Percentiles rank a stretch among this genome's conserved stretches.
phyloP scores from a whole-genome alignment of 92 coral and sea anemone species.

The Porites cylindrica region DNA sequence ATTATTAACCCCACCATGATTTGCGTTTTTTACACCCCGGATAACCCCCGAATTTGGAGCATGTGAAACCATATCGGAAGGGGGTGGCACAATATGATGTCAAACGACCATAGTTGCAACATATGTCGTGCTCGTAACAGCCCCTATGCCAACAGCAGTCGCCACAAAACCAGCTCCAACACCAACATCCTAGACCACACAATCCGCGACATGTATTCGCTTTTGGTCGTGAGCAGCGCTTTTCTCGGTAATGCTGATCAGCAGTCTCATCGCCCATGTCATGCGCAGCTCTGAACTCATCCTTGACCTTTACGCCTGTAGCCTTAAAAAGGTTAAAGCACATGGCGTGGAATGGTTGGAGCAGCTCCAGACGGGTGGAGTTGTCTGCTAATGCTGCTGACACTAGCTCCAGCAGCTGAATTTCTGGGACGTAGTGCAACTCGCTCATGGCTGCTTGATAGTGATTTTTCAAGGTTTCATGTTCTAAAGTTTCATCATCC shows the following conservation, averaged over 20 bases:
- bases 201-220: constrained; percentile 27
- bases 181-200: constrained; percentile 47
- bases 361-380: constrained; percentile 29
- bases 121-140: constrained; percentile 52
- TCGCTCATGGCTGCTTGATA: constrained; percentile 39
- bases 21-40: not conserved
- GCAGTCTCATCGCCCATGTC: constrained; percentile 11
- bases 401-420: constrained; percentile 27
- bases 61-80: not conserved
- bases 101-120: not conserved
- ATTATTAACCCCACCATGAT: too few relatives aligned
- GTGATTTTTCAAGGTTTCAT: constrained; percentile 17
- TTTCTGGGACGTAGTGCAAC: constrained; percentile 38
- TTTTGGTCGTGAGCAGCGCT: constrained; percentile 26
- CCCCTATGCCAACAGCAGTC: constrained; percentile 62
- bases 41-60: not conserved
- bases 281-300: constrained; percentile 29
- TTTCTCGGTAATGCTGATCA: constrained; percentile 24
- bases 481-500: not conserved
- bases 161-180: constrained; percentile 55
- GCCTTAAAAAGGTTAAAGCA: constrained; percentile 31
- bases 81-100: not conserved
- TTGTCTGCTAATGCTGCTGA: constrained; percentile 38
- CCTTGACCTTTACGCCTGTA: constrained; percentile 4
- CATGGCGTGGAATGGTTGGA: constrained; percentile 39